These are phyloP conservation scores for Balaenoptera acutorostrata DNA, from an alignment of 2,113 vertebrate genomes.

Conservation along the genomic window DNA sequence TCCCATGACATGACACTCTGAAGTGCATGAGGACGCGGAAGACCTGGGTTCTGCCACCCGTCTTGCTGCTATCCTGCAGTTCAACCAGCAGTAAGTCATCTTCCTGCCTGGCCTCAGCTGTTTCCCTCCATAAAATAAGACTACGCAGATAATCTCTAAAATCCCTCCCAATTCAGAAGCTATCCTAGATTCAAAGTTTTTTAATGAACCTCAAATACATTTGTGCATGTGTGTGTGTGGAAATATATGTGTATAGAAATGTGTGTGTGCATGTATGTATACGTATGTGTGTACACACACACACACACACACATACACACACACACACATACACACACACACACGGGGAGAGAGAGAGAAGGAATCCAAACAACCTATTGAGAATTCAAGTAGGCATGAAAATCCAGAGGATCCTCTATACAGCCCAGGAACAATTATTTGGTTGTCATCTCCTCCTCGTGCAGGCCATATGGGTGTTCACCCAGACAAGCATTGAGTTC, in stretches of 20 bases:
- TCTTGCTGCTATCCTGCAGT: background rate
- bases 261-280: background rate
- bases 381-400: background rate
- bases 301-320: background rate
- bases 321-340: background rate
- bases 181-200: background rate
- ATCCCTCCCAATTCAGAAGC: background rate
- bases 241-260: background rate
- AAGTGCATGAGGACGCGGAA: background rate
- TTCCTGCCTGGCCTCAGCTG: background rate
- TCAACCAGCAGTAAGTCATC: background rate
- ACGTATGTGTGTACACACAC: background rate
- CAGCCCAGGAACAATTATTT: background rate
- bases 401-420: background rate
- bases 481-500: background rate
- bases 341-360: background rate
- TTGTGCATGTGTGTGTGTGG: background rate
- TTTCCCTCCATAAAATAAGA: background rate
- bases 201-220: background rate
- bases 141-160: conserved; percentile 7
- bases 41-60: background rate
- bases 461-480: background rate
- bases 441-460: background rate
- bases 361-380: background rate
- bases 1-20: background rate